Base-by-base conservation (phyloP, 2,113 vertebrate species). In the Menidia beryllina region DNA sequence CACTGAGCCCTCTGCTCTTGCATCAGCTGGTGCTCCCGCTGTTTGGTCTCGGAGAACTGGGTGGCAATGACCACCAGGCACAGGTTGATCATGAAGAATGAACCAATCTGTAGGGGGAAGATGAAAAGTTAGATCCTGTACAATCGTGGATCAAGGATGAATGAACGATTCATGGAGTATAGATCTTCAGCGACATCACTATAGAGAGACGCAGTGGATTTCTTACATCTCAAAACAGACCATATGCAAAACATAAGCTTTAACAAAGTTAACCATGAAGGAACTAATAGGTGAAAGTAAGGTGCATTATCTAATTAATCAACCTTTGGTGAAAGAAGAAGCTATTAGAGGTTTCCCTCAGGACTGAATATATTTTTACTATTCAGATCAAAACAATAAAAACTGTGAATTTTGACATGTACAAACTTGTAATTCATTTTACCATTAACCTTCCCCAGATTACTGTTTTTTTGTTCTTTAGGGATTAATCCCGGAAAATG, bases 31-130 rank as follows among this genome's bases (percentile, higher is more conserved):
- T 99, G 96, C 70, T 99, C 98, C 49, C 97, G 94, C 91, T 99
- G 98, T 91, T 99, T 99, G 72, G 97, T 99, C 93, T 99, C 98
- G 0, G 97, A 99, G 93, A 99, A 99, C 92, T 99, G 98, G 0
- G 98, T 99, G 82, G 98, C 98, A 3, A 99, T 99, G 69, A 99
- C 98, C 82, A 98, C 97, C 79, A 99, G 95, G 95, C 97, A 99
- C 88, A 99, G 95, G 93, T 99, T 99, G 86, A 95, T 95, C 94
- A 95, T 95, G 93, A 95, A 95, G 90, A 95, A 95, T 3, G 94
- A 95, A 77, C 96, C 96, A 34, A 97, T 95, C 96, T 97, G 90
- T n/a, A 80, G 38, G 9, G 20, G 20, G 23, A 39, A 27, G n/a
- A 64, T 2, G 23, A 30, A 43, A 62, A n/a, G 56, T 74, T 67